These are phyloP conservation scores for Neodon shergylaensis DNA, from an alignment of 2,113 vertebrate genomes.

Conservation along the genomic window DNA sequence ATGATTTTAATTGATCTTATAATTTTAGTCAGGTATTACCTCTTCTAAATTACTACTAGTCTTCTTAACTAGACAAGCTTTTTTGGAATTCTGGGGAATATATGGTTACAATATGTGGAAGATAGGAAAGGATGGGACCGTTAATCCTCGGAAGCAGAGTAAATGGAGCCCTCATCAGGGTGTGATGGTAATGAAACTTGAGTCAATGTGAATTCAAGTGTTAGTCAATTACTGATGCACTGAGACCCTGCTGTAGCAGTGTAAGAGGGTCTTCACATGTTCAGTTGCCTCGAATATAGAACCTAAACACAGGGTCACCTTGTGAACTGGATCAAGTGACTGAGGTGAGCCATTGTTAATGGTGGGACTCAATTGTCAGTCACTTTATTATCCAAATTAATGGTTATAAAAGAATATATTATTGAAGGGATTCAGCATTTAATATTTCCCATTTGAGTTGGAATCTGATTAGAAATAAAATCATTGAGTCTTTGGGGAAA, in stretches of 20 bases:
- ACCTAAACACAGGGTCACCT: background rate
- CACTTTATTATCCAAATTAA: background rate
- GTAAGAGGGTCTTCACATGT: background rate
- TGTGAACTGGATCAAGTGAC: background rate
- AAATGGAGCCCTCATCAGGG: background rate
- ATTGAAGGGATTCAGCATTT: background rate
- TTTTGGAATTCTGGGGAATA: background rate
- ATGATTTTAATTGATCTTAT: conserved; percentile 12
- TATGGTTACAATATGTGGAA: background rate
- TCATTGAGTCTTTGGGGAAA: conserved; percentile 29
- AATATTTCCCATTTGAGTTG: conserved; percentile 7
- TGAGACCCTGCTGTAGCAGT: background rate
- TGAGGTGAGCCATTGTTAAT: background rate
- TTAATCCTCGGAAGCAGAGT: background rate
- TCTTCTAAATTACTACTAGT: background rate
- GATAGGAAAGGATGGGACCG: background rate
- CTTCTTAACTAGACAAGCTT: background rate
- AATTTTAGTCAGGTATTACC: background rate
- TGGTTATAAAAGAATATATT: background rate
- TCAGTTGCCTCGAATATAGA: background rate
- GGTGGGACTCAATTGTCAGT: background rate
- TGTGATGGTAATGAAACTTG: background rate
- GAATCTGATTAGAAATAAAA: conserved; percentile 37
- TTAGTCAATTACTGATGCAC: background rate
- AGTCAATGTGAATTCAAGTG: conserved; percentile 19